A percentile compares a stretch with the other conserved stretches of the same genome.
Evolutionary conservation across 2,113 vertebrate species (phyloP).

Genomic region (Leiothrix lutea): DNA sequence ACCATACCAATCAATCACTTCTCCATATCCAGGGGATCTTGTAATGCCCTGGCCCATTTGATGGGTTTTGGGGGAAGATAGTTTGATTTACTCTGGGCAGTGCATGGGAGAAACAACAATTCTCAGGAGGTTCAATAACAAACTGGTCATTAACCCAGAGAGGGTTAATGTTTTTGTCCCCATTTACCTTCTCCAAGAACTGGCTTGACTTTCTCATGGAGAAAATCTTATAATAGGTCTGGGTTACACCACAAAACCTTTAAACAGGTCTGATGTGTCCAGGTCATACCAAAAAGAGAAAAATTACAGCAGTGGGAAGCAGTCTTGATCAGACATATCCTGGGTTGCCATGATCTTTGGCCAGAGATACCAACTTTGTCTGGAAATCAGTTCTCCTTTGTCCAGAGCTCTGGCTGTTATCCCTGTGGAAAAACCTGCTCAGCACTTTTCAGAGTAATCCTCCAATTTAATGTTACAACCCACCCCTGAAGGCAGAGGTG

Average conservation of each 20-base stretch:
- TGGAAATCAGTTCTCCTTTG: not conserved
- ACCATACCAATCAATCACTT: not conserved
- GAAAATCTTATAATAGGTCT: not conserved
- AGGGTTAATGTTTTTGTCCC: not conserved
- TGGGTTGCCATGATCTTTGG: not conserved
- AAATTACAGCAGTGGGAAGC: not conserved
- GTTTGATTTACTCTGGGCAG: not conserved
- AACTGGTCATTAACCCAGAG: not conserved
- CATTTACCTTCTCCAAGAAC: not conserved
- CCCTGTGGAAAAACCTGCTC: not conserved
- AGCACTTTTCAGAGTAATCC: not conserved
- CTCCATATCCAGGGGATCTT: not conserved
- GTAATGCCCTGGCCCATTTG: accelerated
- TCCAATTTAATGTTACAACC: not conserved
- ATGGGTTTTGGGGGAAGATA: not conserved
- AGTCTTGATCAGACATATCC: not conserved
- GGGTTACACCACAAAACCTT: not conserved
- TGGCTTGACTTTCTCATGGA: not conserved
- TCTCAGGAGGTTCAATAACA: not conserved
- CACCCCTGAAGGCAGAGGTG: not conserved
- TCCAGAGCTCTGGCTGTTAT: not conserved
- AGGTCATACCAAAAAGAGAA: accelerated
- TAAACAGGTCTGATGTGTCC: not conserved
- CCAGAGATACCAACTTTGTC: not conserved
- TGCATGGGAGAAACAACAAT: not conserved